A percentile compares a stretch with the other conserved stretches of the same genome.
Conservation (phyloP, 2,113 vertebrate species). For the Heterotilapia buettikoferi region DNA sequence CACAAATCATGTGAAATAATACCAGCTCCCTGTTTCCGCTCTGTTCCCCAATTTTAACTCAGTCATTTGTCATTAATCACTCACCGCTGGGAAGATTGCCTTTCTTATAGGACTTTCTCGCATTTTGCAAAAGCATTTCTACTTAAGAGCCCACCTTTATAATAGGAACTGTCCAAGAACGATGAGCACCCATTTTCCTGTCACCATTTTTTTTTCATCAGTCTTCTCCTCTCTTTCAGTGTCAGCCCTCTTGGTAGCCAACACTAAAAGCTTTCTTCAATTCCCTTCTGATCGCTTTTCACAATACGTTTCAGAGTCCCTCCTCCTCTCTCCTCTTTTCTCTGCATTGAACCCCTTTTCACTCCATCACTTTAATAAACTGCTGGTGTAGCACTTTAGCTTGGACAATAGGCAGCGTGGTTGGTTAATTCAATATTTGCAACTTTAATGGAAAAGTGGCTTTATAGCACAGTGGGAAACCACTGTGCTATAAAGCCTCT, state of each 20-base stretch:
- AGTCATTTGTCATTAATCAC: slow-evolving; percentile 8
- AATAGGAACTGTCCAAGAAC: neutral
- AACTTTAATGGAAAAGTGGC: slow-evolving; percentile 33
- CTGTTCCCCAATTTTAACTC: neutral
- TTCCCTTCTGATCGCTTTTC: slow-evolving; percentile 31
- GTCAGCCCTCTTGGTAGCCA: neutral
- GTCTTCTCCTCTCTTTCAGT: neutral
- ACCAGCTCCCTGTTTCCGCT: slow-evolving; percentile 5
- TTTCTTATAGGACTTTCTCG: neutral
- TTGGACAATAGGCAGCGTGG: slow-evolving; percentile 29
- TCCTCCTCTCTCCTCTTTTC: neutral
- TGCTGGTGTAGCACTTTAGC: slow-evolving; percentile 42
- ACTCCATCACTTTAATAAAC: slow-evolving; percentile 48
- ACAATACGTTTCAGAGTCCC: slow-evolving; percentile 5
- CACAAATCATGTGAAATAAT: slow-evolving; percentile 48
- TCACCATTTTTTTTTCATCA: slow-evolving; percentile 37
- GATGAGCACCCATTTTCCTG: slow-evolving; percentile 45
- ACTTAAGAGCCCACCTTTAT: neutral
- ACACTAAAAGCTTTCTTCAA: slow-evolving; percentile 56
- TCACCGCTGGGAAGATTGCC: neutral
- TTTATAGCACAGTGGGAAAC: slow-evolving; percentile 21
- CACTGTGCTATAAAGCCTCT: neutral
- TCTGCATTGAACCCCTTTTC: neutral
- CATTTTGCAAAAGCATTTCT: slow-evolving; percentile 8
- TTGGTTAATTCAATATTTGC: slow-evolving; percentile 56